phyloP scores from a whole-genome alignment of 2,797 vertebrate genomes.

The Anomalospiza imberbis region DNA sequence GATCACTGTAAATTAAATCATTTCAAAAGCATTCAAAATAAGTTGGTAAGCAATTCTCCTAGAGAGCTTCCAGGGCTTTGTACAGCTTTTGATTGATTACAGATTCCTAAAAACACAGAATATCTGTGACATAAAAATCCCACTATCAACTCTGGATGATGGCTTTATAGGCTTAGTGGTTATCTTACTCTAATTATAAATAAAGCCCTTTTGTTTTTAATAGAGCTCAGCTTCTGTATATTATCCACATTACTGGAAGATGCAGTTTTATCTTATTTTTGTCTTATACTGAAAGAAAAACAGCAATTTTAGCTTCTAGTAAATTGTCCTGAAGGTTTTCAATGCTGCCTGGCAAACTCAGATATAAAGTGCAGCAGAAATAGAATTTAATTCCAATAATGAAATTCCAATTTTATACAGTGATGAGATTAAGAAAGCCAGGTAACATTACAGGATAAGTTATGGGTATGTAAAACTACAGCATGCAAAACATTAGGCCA shows the following conservation, averaged over 20 bases:
- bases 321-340: slow-evolving; percentile 2
- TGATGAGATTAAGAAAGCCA: slow-evolving; percentile 18
- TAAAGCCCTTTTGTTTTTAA: background rate
- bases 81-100: background rate
- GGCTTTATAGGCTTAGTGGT: background rate
- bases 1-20: background rate
- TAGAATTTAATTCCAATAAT: slow-evolving; percentile 19
- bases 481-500: background rate
- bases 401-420: background rate
- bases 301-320: background rate
- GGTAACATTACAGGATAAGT: slow-evolving; percentile 18
- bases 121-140: background rate
- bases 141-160: background rate
- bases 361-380: background rate
- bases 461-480: slow-evolving; percentile 1
- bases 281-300: background rate
- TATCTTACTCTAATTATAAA: slow-evolving; percentile 1
- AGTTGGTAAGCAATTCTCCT: background rate
- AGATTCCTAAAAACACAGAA: background rate
- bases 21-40: background rate
- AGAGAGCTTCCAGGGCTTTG: background rate
- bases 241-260: background rate
- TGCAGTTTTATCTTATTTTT: background rate
- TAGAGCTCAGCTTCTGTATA: background rate
- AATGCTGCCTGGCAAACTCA: background rate